phyloP scores from a whole-genome alignment of 1,140 invertebrate species.

The Lasaia peninsularis region DNA sequence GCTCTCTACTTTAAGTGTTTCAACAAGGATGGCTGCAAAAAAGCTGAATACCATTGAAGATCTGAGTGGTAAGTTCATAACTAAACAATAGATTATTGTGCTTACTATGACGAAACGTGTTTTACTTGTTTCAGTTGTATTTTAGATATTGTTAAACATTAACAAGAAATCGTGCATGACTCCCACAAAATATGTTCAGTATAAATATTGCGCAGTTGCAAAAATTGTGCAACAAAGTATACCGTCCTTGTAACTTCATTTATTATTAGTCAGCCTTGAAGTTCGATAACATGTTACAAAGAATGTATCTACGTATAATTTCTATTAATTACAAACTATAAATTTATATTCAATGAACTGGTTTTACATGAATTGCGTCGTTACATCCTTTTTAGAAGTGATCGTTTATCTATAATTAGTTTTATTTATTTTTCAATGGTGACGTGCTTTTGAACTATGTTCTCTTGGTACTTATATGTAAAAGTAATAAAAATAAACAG shows the following conservation, averaged over 20 bases:
- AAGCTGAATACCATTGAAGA: constrained; percentile 70
- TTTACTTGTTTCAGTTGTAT: constrained; percentile 38
- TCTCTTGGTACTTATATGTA: background rate
- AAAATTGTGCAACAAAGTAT: constrained; percentile 5
- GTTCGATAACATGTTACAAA: background rate
- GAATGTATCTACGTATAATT: background rate
- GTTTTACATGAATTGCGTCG: constrained; percentile 15
- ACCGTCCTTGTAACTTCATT: background rate
- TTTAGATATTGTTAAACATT: constrained; percentile 12
- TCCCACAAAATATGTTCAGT: constrained; percentile 13
- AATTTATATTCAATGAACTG: background rate
- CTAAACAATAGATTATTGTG: constrained; percentile 47
- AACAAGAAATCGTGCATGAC: background rate
- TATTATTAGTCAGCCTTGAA: constrained; percentile 3
- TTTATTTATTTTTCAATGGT: constrained; percentile 14
- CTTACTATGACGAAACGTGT: constrained; percentile 36
- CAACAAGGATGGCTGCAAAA: constrained; percentile 52
- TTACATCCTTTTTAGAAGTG: constrained; percentile 3
- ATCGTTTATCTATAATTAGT: constrained; percentile 11
- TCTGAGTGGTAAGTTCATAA: constrained; percentile 62
- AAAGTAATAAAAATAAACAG: background rate
- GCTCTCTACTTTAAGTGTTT: constrained; percentile 27
- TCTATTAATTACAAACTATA: background rate
- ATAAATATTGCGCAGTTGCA: constrained; percentile 42
- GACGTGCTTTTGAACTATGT: constrained; percentile 14